Conservation (phyloP, 1,140 invertebrate genomes). For the Nymphalis io region DNA sequence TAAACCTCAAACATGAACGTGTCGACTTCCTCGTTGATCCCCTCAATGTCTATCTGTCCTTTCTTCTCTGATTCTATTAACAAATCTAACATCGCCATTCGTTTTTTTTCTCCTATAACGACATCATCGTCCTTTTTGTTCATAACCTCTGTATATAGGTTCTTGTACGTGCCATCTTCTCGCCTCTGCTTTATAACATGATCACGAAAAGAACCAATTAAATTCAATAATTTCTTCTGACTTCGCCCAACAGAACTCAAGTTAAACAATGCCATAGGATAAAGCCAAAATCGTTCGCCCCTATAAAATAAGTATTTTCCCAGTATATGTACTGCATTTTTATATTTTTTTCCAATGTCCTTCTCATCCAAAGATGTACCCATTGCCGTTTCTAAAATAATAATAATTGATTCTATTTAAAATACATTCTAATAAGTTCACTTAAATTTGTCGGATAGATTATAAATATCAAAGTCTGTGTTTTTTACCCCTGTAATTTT, state of each 20-base stretch:
- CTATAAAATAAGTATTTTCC: conserved; percentile 60
- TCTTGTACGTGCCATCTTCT: conserved; percentile 7
- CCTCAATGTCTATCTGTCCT: conserved; percentile 77
- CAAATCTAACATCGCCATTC: conserved; percentile 90
- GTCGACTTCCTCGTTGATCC: conserved; percentile 86
- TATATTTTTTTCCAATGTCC: conserved; percentile 58
- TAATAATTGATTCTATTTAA: conserved; percentile 15
- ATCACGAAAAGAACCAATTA: conserved; percentile 34
- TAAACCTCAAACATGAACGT: conserved; percentile 91
- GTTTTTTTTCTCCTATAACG: conserved; percentile 74
- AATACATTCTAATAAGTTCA: too few species aligned
- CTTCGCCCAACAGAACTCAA: conserved; percentile 38
- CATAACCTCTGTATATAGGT: conserved; percentile 6
- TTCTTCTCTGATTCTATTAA: conserved; percentile 83
- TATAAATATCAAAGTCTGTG: too few species aligned
- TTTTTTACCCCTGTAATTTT: too few species aligned
- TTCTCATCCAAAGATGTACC: conserved; percentile 65
- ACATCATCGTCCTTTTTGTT: conserved; percentile 40
- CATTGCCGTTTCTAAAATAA: conserved; percentile 70
- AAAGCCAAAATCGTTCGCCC: conserved; percentile 59
- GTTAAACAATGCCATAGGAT: conserved; percentile 52
- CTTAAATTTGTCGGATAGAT: too few species aligned
- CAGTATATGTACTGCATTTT: conserved; percentile 64
- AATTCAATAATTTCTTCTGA: conserved; percentile 33
- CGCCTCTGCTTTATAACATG: conserved; percentile 31